Conservation (phyloP, 2,888 invertebrate genomes). For the Eupithecia exiguata region DNA sequence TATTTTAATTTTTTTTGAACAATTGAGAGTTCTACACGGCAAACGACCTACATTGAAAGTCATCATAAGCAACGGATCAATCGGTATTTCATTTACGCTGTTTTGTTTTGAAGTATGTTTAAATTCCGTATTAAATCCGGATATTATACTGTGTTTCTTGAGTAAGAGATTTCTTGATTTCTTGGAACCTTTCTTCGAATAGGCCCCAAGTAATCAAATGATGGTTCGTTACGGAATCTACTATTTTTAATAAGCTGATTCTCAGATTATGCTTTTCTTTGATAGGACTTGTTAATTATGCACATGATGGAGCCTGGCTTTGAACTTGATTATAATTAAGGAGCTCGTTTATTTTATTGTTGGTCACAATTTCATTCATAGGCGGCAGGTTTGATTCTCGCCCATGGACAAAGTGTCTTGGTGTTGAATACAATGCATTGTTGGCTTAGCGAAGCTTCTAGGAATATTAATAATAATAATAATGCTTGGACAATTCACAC, state of each 20-base stretch:
- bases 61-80: no score
- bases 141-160: background rate
- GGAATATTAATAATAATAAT: no score
- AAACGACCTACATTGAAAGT: no score
- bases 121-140: background rate
- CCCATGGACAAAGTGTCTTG: background rate
- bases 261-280: conserved; percentile 25
- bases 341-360: conserved; percentile 20
- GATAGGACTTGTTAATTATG: conserved; percentile 12
- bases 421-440: background rate
- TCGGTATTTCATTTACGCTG: no score
- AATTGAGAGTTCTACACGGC: no score
- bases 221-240: conserved; percentile 42
- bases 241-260: conserved; percentile 29
- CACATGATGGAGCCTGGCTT: conserved; percentile 5
- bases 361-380: conserved; percentile 17
- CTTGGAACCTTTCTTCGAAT: conserved; percentile 8
- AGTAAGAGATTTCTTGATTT: background rate
- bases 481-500: no score
- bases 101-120: background rate
- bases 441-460: background rate
- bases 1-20: no score
- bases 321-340: conserved; percentile 15
- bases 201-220: conserved; percentile 47
- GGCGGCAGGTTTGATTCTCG: background rate